Conservation (phyloP, 2,888 invertebrate genomes). For the Brachypterus glaber region DNA sequence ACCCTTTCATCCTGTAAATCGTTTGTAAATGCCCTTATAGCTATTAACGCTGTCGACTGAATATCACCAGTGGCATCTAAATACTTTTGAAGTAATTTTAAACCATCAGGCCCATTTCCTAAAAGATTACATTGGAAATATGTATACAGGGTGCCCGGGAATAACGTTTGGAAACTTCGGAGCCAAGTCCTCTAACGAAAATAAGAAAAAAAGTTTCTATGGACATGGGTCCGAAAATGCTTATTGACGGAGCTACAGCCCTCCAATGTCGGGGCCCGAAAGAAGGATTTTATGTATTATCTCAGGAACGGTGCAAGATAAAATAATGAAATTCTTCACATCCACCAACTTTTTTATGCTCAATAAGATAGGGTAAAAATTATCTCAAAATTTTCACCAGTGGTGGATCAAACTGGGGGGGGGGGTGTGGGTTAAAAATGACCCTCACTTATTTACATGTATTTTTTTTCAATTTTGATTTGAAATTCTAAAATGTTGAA, state of each 20-base stretch:
- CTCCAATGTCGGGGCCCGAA: too few species aligned
- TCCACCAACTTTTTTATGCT: neutral
- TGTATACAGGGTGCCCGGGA: neutral
- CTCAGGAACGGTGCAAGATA: too few species aligned
- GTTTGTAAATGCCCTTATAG: constrained; percentile 65
- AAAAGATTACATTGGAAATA: constrained; percentile 15
- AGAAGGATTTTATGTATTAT: too few species aligned
- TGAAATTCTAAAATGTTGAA: too few species aligned
- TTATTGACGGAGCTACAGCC: too few species aligned
- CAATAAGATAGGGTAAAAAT: neutral
- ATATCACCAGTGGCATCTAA: constrained; percentile 82
- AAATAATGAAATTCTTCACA: neutral
- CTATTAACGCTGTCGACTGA: constrained; percentile 77
- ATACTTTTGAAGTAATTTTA: constrained; percentile 76
- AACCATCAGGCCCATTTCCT: constrained; percentile 65
- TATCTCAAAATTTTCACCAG: neutral
- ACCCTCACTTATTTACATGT: neutral
- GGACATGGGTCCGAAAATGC: constrained; percentile 5
- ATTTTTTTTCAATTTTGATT: neutral
- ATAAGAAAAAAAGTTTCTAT: constrained; percentile 7
- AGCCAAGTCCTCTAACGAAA: neutral
- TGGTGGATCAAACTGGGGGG: too few species aligned
- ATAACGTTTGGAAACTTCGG: constrained; percentile 1
- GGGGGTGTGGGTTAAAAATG: neutral
- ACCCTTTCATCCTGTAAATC: constrained; percentile 56